Evolutionary conservation across 1,140 invertebrate species (phyloP), one percentile per base, ranked within the genome.

Genomic region (Aphaenogaster floridana): DNA sequence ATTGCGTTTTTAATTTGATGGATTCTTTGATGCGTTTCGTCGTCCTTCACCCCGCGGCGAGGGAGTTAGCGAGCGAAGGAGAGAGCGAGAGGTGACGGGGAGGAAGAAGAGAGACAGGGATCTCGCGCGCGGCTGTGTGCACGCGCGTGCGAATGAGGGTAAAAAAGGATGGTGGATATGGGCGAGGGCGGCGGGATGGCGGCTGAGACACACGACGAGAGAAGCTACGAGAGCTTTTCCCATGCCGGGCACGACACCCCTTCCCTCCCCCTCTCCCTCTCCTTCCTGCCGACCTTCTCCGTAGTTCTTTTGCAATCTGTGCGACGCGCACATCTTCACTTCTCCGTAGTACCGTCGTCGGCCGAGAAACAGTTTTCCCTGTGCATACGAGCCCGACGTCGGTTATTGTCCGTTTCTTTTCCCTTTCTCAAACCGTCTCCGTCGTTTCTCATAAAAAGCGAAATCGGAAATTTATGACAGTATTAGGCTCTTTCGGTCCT

Each of bases 1-100:
- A 95, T 95, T 95, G 94, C 94, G 92, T 95, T 95, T 95, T 95
- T 95, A 94, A 94, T 95, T 94, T 94, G 93, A 94, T 93, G 93
- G 93, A 94, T 93, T 92, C 93, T 94, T 94, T 94, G 92, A 94
- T 92, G 91, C 91, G 83, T 92, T 92, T 92, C 89, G 86, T 54
- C 88, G 79, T 90, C 87, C 59, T 86, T 87, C 88, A 83, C 86
- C 80, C 54, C 80, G 80, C 80, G 80, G 54, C 69, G 42, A 76
- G 69, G 80, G 80, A 84, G 80, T 83, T 83, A 66, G 80, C 86
- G 81, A 61, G 74, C 90, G 87, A 83, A 66, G 74, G 85, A 84
- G 72, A 86, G 68, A 59, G 17, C 0, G 50, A 66, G 57, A 77
- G 48, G 52, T 15, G 45, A 28, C 28, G 52, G 15, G 54, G 59